A percentile compares a stretch with the other conserved stretches of the same genome.
Evolutionary conservation across 37 sponge, comb jelly and placozoan genomes (phyloP).

Genomic region (Beroe forskalii): DNA sequence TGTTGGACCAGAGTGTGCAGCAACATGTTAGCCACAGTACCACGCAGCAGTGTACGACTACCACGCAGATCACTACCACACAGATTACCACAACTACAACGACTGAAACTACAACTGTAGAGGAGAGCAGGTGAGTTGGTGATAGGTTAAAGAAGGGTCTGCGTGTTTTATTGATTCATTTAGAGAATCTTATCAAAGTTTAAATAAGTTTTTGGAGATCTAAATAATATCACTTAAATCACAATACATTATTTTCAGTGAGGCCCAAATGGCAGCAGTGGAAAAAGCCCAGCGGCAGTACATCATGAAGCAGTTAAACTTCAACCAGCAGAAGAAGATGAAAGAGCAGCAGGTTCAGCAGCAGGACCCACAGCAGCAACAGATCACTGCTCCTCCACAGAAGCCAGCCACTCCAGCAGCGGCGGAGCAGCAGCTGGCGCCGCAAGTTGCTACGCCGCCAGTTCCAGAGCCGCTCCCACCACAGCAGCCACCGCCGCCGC

Average conservation of each 20-base stretch:
- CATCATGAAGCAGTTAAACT: neutral
- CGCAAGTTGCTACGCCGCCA: neutral
- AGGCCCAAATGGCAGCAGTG: too few species aligned
- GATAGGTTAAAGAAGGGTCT: too few species aligned
- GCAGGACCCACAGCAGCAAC: neutral
- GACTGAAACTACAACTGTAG: neutral
- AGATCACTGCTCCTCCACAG: neutral
- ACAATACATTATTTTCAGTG: too few species aligned
- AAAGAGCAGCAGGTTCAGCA: neutral
- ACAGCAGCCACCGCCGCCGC: neutral
- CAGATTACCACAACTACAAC: neutral
- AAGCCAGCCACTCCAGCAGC: too few species aligned
- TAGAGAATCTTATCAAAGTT: too few species aligned
- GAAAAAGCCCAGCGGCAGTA: neutral
- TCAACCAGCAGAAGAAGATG: neutral
- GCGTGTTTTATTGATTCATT: too few species aligned
- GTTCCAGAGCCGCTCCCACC: neutral
- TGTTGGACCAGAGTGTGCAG: slow-evolving; percentile 34
- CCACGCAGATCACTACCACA: neutral
- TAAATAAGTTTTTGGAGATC: too few species aligned
- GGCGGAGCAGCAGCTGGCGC: neutral
- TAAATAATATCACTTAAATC: too few species aligned
- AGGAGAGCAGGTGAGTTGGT: too few species aligned
- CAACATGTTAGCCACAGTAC: neutral
- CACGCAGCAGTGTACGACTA: neutral